Evolutionary conservation across 2,113 vertebrate genomes (phyloP).

Genomic region (Pedetes capensis): DNA sequence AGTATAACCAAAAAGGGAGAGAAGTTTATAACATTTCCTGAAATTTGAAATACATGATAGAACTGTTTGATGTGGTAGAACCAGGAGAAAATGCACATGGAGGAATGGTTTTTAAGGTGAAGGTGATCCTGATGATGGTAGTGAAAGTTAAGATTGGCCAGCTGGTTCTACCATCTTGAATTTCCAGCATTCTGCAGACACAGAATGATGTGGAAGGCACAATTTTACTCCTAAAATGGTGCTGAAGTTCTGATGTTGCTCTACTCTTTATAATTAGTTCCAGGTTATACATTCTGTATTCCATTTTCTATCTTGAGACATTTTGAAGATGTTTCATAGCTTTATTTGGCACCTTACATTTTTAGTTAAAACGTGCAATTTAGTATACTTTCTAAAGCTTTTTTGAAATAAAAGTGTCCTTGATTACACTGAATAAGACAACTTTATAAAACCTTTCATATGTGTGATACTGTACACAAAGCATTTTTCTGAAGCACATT

Average conservation of each 20-base stretch:
- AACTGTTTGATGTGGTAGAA: neutral
- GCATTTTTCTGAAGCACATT: slow-evolving; percentile 15
- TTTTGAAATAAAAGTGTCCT: slow-evolving; percentile 37
- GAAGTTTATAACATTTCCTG: neutral
- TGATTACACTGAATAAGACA: slow-evolving; percentile 1
- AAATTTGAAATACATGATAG: slow-evolving; percentile 41
- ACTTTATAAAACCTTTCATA: slow-evolving; percentile 43
- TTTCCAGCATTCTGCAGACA: slow-evolving; percentile 6
- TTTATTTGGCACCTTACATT: slow-evolving; percentile 46
- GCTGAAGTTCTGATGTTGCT: slow-evolving; percentile 3
- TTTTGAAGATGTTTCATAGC: slow-evolving; percentile 37
- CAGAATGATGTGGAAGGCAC: neutral
- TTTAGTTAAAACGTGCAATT: slow-evolving; percentile 54
- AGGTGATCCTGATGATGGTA: neutral
- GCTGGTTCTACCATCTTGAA: neutral
- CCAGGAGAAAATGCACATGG: neutral
- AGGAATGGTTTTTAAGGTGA: neutral
- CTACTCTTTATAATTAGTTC: slow-evolving; percentile 7
- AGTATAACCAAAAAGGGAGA: slow-evolving; percentile 18
- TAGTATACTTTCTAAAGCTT: slow-evolving; percentile 41
- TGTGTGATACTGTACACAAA: neutral
- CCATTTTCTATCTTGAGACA: slow-evolving; percentile 39
- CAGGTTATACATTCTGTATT: neutral
- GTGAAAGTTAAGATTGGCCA: neutral
- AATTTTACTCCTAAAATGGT: neutral